These are phyloP conservation scores for Microctenopoma lineatum DNA, from an alignment of 2,797 vertebrate species.

Conservation along the genomic window DNA sequence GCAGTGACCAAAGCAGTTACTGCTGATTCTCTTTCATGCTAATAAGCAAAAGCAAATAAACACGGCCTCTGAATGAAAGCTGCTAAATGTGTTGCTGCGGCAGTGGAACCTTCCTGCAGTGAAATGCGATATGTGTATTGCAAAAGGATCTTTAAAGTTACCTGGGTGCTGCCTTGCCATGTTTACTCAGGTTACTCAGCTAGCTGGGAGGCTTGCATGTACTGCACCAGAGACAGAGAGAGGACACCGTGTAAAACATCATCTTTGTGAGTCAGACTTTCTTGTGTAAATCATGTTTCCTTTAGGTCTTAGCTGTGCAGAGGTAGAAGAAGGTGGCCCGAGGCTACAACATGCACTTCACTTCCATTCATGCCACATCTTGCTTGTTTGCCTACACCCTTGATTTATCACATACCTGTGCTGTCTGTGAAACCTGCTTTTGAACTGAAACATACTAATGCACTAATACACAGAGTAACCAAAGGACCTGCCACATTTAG, in stretches of 20 bases:
- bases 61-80: slow-evolving; percentile 17
- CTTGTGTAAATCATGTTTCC: slow-evolving; percentile 54
- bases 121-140: slow-evolving; percentile 60
- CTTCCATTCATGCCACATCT: slow-evolving; percentile 3
- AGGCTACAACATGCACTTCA: slow-evolving; percentile 54
- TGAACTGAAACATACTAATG: not conserved
- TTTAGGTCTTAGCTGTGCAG: slow-evolving; percentile 44
- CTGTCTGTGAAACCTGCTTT: slow-evolving; percentile 59
- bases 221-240: not conserved
- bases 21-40: slow-evolving; percentile 48
- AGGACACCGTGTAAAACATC: slow-evolving; percentile 19
- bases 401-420: slow-evolving; percentile 47
- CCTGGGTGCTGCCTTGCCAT: slow-evolving; percentile 54
- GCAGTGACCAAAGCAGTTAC: slow-evolving; percentile 47
- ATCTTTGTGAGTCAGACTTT: slow-evolving; percentile 56
- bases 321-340: slow-evolving; percentile 45
- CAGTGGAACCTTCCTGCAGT: slow-evolving; percentile 52
- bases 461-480: too few species aligned
- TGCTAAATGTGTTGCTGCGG: slow-evolving; percentile 22
- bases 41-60: slow-evolving; percentile 51
- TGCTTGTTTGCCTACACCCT: slow-evolving; percentile 26
- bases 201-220: slow-evolving; percentile 9
- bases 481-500: too few species aligned
- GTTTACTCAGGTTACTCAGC: slow-evolving; percentile 61
- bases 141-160: slow-evolving; percentile 68